These are phyloP conservation scores for Hylomyscus alleni DNA, from an alignment of 2,797 vertebrate genomes.

Conservation along the genomic window DNA sequence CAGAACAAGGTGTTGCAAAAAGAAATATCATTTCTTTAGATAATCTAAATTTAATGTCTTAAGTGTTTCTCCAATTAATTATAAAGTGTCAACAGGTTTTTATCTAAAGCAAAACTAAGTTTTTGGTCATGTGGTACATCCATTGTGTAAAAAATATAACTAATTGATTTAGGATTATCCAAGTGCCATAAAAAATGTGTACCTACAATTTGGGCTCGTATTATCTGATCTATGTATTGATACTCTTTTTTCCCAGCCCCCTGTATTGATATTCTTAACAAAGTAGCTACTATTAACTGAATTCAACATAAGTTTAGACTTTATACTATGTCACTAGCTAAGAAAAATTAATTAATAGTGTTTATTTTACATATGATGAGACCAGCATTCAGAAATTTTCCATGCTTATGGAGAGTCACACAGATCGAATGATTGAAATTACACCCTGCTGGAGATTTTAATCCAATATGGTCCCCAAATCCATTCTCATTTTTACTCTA, in stretches of 20 bases:
- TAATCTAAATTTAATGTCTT: conserved; percentile 6
- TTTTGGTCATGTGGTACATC: neutral
- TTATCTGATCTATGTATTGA: neutral
- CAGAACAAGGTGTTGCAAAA: neutral
- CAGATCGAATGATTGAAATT: neutral
- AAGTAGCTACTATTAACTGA: conserved; percentile 36
- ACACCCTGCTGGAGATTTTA: neutral
- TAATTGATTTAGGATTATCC: neutral
- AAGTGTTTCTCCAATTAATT: neutral
- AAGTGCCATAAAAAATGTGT: neutral
- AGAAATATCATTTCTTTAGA: neutral
- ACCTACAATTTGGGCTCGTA: neutral
- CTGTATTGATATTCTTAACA: neutral
- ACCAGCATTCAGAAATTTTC: neutral
- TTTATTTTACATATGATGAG: conserved; percentile 45
- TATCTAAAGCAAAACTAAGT: neutral
- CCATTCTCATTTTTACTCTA: neutral
- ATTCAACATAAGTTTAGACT: neutral
- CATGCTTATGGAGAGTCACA: conserved; percentile 4
- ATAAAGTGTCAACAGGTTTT: neutral
- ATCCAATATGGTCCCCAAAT: neutral
- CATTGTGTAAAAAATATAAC: neutral
- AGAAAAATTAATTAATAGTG: neutral
- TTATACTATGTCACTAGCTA: neutral
- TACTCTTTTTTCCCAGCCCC: neutral